These are phyloP conservation scores for Heliothis peltigera DNA, from an alignment of 2,888 invertebrate genomes.

Conservation along the genomic window DNA sequence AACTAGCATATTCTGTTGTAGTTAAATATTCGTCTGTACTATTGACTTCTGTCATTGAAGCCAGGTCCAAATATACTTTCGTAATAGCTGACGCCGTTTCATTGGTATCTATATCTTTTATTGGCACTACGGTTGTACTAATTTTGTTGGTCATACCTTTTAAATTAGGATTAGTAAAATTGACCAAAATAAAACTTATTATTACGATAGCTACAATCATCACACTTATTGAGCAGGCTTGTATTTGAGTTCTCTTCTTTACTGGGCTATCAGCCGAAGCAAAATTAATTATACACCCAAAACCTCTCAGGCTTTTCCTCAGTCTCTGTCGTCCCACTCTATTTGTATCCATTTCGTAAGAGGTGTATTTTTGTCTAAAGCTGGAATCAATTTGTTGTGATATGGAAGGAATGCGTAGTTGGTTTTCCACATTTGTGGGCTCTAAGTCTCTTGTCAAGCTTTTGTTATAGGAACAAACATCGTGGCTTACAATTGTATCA, in stretches of 20 bases:
- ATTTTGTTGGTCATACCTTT: conserved; percentile 75
- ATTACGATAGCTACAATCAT: conserved; percentile 88
- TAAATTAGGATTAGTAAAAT: conserved; percentile 85
- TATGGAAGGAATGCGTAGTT: conserved; percentile 83
- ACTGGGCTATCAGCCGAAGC: conserved; percentile 83
- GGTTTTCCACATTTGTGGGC: conserved; percentile 63
- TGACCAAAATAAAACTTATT: conserved; percentile 87
- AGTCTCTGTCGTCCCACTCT: conserved; percentile 77
- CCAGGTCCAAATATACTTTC: conserved; percentile 70
- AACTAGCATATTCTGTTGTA: conserved; percentile 64
- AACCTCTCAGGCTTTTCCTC: conserved; percentile 85
- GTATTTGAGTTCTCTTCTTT: conserved; percentile 87
- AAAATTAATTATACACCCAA: conserved; percentile 85
- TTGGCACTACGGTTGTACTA: conserved; percentile 88
- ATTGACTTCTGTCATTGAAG: conserved; percentile 59
- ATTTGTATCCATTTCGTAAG: conserved; percentile 76
- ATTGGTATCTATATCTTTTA: conserved; percentile 73
- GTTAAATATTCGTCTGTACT: conserved; percentile 64
- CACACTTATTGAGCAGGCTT: conserved; percentile 89
- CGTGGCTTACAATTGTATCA: conserved; percentile 63
- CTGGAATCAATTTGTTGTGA: conserved; percentile 83
- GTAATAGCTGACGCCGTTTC: conserved; percentile 77
- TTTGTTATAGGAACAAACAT: conserved; percentile 62
- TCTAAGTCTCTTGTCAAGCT: conserved; percentile 62
- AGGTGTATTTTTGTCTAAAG: conserved; percentile 81